These are phyloP conservation scores for Thymelicus acteon DNA, from an alignment of 2,888 invertebrate genomes.

Conservation along the genomic window DNA sequence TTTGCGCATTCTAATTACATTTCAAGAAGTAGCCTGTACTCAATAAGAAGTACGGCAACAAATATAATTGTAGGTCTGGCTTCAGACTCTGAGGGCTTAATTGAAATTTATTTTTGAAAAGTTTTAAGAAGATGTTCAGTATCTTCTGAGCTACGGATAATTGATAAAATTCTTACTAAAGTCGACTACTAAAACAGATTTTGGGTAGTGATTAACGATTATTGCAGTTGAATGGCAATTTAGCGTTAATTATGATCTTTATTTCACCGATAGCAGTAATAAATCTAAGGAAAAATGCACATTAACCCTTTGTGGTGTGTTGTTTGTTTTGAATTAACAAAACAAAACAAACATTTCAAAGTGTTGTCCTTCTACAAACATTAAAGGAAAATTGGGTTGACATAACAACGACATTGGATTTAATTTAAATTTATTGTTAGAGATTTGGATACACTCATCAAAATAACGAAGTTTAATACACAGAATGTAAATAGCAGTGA, in stretches of 20 bases:
- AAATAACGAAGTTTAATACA: not conserved
- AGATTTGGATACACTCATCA: not conserved
- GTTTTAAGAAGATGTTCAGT: not conserved
- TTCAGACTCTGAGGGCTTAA: too few species aligned
- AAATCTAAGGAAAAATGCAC: slow-evolving; percentile 47
- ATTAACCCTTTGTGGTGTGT: slow-evolving; percentile 41
- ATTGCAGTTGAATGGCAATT: slow-evolving; percentile 50
- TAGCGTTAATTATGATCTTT: slow-evolving; percentile 51
- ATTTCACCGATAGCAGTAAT: slow-evolving; percentile 45
- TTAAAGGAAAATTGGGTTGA: slow-evolving; percentile 8
- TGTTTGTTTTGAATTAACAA: slow-evolving; percentile 27
- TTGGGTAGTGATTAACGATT: slow-evolving; percentile 52
- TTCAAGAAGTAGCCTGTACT: too few species aligned
- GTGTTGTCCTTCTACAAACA: not conserved
- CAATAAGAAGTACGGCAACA: too few species aligned
- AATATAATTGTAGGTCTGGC: too few species aligned
- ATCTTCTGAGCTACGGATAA: slow-evolving; percentile 24
- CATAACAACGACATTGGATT: not conserved
- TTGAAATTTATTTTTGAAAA: too few species aligned
- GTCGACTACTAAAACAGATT: slow-evolving; percentile 45
- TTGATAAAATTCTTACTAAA: slow-evolving; percentile 48
- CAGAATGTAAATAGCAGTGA: too few species aligned
- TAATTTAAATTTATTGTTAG: slow-evolving; percentile 5
- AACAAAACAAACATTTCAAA: not conserved
- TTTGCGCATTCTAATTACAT: too few species aligned